Conservation (phyloP, 2,113 vertebrate genomes). For the Oenanthe oenanthe region DNA sequence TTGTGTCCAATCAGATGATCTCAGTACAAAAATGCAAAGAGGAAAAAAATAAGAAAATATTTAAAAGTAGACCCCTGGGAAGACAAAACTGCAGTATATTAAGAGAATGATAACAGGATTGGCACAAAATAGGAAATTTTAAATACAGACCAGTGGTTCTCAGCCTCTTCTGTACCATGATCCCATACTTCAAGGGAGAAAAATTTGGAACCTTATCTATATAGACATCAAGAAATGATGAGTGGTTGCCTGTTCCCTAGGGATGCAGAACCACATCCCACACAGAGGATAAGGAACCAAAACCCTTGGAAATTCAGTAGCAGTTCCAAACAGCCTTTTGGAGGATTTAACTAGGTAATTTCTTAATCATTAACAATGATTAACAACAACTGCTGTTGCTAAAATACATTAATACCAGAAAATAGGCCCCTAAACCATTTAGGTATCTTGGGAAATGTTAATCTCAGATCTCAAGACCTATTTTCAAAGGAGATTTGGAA, state of each 20-base stretch:
- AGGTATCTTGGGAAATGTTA: background rate
- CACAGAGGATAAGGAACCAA: background rate
- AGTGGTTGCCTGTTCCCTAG: background rate
- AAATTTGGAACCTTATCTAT: background rate
- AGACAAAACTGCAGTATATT: background rate
- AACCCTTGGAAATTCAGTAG: background rate
- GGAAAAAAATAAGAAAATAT: background rate
- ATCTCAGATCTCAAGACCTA: background rate
- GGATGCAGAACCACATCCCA: background rate
- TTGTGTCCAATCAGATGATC: background rate
- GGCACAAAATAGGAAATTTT: conserved; percentile 10
- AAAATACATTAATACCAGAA: background rate
- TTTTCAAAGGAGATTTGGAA: background rate
- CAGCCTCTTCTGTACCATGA: background rate
- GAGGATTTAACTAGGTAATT: background rate
- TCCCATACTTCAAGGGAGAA: background rate
- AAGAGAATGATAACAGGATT: background rate
- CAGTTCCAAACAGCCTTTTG: background rate
- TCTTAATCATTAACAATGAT: background rate
- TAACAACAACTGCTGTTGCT: background rate
- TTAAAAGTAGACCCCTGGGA: conserved; percentile 1
- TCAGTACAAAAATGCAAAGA: background rate
- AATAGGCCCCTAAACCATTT: background rate
- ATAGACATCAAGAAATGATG: background rate
- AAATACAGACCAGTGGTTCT: conserved; percentile 42